A percentile compares a stretch with the other conserved stretches of the same genome.
These are phyloP conservation scores for Thunnus albacares DNA, from an alignment of 2,797 vertebrate species.

Conservation along the genomic window DNA sequence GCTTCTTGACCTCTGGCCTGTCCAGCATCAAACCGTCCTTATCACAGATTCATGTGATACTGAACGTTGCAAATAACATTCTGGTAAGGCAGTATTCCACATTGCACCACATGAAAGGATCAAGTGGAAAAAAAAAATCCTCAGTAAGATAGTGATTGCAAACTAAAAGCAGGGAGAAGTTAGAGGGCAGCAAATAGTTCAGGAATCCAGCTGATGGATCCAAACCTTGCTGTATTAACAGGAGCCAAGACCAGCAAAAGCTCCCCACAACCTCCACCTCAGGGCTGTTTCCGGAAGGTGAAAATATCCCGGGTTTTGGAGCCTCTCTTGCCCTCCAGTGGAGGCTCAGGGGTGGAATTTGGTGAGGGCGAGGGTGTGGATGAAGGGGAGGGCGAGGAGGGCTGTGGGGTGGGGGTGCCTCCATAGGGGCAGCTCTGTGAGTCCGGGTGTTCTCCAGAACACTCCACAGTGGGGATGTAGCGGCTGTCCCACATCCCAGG, in stretches of 20 bases:
- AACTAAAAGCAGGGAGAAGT: slow-evolving; percentile 35
- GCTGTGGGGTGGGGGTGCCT: slow-evolving; percentile 87
- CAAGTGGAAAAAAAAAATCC: slow-evolving; percentile 45
- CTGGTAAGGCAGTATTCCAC: slow-evolving; percentile 80
- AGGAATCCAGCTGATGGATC: slow-evolving; percentile 42
- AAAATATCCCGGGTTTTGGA: slow-evolving; percentile 92
- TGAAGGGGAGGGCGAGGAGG: slow-evolving; percentile 76
- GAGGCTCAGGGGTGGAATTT: slow-evolving; percentile 70
- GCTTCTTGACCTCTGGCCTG: slow-evolving; percentile 42
- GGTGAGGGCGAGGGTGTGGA: slow-evolving; percentile 77
- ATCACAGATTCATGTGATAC: slow-evolving; percentile 34
- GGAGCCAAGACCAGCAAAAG: slow-evolving; percentile 32
- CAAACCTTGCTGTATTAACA: slow-evolving; percentile 30
- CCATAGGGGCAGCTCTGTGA: slow-evolving; percentile 95
- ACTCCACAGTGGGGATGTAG: slow-evolving; percentile 96
- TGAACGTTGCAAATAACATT: slow-evolving; percentile 49
- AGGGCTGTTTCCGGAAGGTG: slow-evolving; percentile 92
- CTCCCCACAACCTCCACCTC: slow-evolving; percentile 55
- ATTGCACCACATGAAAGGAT: slow-evolving; percentile 58
- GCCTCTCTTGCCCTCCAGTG: slow-evolving; percentile 86
- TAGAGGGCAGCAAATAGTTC: slow-evolving; percentile 22
- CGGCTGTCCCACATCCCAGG: slow-evolving; percentile 99
- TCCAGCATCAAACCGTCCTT: slow-evolving; percentile 37
- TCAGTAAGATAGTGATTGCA: slow-evolving; percentile 41
- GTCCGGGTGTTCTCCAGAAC: slow-evolving; percentile 92